Conservation (phyloP, 92 coral and sea anemone genomes). For the Pocillopora meandrina region DNA sequence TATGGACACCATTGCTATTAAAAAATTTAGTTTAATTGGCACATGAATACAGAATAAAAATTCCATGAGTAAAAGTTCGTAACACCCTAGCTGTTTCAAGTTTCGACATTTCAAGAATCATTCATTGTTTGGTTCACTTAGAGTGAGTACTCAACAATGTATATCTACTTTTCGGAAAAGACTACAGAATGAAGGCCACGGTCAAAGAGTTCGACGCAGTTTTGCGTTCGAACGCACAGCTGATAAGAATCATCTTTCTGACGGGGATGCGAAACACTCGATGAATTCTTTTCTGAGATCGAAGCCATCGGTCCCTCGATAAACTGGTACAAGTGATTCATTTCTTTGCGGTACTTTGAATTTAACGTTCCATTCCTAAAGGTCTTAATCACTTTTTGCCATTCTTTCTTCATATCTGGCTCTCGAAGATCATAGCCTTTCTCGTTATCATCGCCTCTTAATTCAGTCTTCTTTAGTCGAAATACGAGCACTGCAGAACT, state of each 20-base stretch:
- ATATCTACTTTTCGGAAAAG: background rate
- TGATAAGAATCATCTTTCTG: slow-evolving; percentile 30
- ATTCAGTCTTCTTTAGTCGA: background rate
- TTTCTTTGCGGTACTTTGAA: background rate
- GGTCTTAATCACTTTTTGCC: background rate
- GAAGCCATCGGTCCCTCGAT: slow-evolving; percentile 9
- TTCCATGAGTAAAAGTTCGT: too few species aligned
- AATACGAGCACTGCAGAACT: background rate
- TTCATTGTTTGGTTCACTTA: background rate
- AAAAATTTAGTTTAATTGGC: too few species aligned
- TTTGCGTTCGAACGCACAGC: slow-evolving; percentile 46
- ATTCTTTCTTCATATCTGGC: background rate
- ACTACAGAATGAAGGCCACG: slow-evolving; percentile 20
- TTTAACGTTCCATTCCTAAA: background rate
- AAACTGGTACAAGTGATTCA: background rate
- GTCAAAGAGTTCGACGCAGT: slow-evolving; percentile 38
- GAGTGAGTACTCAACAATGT: too few species aligned
- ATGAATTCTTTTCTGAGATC: slow-evolving; percentile 1
- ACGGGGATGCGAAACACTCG: background rate
- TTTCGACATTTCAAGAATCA: background rate
- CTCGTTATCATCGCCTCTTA: background rate
- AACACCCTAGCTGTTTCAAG: too few species aligned
- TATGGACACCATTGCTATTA: too few species aligned
- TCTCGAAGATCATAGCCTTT: background rate
- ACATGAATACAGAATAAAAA: too few species aligned